Evolutionary conservation across 2,113 vertebrate species (phyloP).

Genomic region (Panurus biarmicus): DNA sequence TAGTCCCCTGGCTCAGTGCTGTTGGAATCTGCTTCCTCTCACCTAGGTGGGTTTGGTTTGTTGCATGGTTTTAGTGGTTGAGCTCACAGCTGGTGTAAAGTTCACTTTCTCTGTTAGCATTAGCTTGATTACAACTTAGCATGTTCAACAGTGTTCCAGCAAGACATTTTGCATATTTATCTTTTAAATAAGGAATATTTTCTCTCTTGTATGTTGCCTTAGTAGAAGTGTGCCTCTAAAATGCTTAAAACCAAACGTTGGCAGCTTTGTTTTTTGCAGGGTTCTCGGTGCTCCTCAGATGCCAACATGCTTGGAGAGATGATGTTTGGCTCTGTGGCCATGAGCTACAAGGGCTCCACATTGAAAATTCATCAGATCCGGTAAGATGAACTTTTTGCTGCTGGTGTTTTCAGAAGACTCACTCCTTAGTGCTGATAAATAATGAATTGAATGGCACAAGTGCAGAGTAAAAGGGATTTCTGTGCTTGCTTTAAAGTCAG

Average conservation of each 20-base stretch:
- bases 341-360: constrained; percentile 98
- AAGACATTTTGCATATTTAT: not conserved
- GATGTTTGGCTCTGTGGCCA: constrained; percentile 99
- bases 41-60: not conserved
- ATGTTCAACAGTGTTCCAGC: not conserved
- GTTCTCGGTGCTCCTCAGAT: constrained; percentile 88
- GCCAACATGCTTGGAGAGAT: constrained; percentile 98
- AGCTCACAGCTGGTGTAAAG: not conserved
- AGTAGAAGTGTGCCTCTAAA: not conserved
- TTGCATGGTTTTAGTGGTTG: not conserved
- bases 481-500: not conserved
- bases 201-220: not conserved
- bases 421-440: not conserved
- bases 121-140: not conserved
- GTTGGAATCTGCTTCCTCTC: not conserved
- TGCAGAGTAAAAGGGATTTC: not conserved
- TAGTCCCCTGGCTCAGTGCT: not conserved
- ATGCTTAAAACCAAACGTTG: not conserved
- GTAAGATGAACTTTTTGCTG: constrained; percentile 61
- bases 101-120: not conserved
- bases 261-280: constrained; percentile 58
- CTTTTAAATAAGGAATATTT: not conserved
- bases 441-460: not conserved
- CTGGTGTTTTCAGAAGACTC: not conserved
- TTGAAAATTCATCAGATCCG: constrained; percentile 98